Evolutionary conservation across 2,888 invertebrate genomes (phyloP).

Genomic region (Caenorhabditis sp.): DNA sequence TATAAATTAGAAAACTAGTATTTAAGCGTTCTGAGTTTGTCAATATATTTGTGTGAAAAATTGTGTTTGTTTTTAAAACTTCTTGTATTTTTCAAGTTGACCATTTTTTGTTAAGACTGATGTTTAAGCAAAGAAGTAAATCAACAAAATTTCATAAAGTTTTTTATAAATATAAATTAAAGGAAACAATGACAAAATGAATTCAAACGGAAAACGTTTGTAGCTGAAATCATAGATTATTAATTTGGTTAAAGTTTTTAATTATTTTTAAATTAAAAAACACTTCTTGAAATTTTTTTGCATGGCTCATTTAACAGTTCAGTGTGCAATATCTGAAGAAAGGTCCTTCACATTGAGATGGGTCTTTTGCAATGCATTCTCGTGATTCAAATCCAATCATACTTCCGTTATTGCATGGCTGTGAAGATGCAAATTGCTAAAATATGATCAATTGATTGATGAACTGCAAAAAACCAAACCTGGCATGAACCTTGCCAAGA

Average conservation of each 20-base stretch:
- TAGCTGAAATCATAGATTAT: too few species aligned
- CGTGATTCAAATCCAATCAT: constrained; percentile 83
- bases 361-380: constrained; percentile 82
- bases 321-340: constrained; percentile 82
- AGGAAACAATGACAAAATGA: neutral
- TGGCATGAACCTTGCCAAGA: constrained; percentile 80
- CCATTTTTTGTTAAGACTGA: neutral
- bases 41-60: too few species aligned
- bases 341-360: constrained; percentile 81
- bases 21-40: too few species aligned
- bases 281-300: too few species aligned
- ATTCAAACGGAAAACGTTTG: too few species aligned
- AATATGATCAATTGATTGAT: constrained; percentile 26
- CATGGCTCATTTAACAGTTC: constrained; percentile 38
- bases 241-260: too few species aligned
- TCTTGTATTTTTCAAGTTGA: neutral
- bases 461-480: constrained; percentile 57
- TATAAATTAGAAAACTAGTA: neutral
- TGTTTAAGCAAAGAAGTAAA: too few species aligned
- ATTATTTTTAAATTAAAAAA: too few species aligned
- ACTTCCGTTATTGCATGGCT: constrained; percentile 81
- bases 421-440: constrained; percentile 80
- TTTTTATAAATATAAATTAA: too few species aligned
- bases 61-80: neutral
- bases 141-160: too few species aligned